Evolutionary conservation across 1,140 invertebrate species (phyloP), one percentile per base, ranked within the genome.

Genomic region (Rhynchophorus ferrugineus): DNA sequence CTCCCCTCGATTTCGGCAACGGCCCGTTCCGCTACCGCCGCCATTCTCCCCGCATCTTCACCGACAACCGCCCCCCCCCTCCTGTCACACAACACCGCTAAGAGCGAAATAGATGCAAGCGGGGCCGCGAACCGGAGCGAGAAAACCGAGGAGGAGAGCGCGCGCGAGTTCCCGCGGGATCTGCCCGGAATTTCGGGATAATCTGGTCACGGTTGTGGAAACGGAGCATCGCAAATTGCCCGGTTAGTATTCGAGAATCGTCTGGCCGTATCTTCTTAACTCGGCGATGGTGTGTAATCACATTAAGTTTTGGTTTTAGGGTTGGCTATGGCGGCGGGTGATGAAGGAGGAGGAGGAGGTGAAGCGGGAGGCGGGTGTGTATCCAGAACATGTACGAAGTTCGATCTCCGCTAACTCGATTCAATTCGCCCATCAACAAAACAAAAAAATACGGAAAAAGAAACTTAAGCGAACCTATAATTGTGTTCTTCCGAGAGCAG

Each of bases 261-360:
- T 8, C 16, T 41, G 57, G 37, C 52, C 59, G 60, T 64, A 64
- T 64, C 62, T 64, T 61, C 59, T 64, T 62, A 61, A 57, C 61
- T 58, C 38, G 54, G 55, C 60, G 59, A 61, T 57, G 59, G 54
- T 62, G 46, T 56, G 57, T 61, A 62, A 59, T 61, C 57, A 50
- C 54, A 53, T 62, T 56, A 59, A 11, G 24, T 29, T 29, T 29
- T 29, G 24, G 24, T 29, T 29, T 5, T 29, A 11, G 5, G 24
- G 5, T 6, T 29, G 11, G 24, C 5, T 29, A 29, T 5, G 24
- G 24, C 5, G 24, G 24, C 24, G 24, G 24, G n/a, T n/a, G n/a
- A n/a, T n/a, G n/a, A n/a, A n/a, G n/a, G n/a, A n/a, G n/a, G n/a
- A n/a, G n/a, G n/a, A n/a, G n/a, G n/a, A n/a, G n/a, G n/a, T n/a